Evolutionary conservation across 2,797 vertebrate species (phyloP).

Genomic region (Chaetophractus vellerosus): DNA sequence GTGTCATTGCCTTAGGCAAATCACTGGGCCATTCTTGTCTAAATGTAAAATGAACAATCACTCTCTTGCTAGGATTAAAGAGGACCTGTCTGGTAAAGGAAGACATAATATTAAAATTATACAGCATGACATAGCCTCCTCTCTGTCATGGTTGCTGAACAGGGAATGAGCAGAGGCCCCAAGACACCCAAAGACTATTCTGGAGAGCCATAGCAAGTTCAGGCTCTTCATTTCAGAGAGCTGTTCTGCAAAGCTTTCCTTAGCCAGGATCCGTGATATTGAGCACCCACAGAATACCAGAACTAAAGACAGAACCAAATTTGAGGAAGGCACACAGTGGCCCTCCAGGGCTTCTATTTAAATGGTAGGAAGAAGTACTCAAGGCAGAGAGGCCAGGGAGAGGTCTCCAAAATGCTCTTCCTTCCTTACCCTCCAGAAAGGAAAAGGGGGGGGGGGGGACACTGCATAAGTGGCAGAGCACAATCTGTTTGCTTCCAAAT

Average conservation of each 20-base stretch:
- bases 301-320: background rate
- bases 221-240: background rate
- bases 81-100: background rate
- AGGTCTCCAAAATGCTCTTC: background rate
- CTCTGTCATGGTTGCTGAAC: background rate
- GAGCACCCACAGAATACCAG: background rate
- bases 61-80: conserved; percentile 15
- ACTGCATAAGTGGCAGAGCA: background rate
- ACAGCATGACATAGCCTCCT: background rate
- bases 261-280: background rate
- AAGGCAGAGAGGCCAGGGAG: background rate
- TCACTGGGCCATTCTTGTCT: background rate
- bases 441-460: background rate
- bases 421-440: background rate
- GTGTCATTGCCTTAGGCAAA: background rate
- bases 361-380: background rate
- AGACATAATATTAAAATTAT: background rate
- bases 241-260: background rate
- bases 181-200: background rate
- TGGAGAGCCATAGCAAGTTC: background rate
- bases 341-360: background rate
- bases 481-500: background rate
- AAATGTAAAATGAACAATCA: background rate
- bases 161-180: background rate
- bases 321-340: background rate